Base-by-base conservation (phyloP, 2,888 invertebrate genomes). In the Andricus curvator region DNA sequence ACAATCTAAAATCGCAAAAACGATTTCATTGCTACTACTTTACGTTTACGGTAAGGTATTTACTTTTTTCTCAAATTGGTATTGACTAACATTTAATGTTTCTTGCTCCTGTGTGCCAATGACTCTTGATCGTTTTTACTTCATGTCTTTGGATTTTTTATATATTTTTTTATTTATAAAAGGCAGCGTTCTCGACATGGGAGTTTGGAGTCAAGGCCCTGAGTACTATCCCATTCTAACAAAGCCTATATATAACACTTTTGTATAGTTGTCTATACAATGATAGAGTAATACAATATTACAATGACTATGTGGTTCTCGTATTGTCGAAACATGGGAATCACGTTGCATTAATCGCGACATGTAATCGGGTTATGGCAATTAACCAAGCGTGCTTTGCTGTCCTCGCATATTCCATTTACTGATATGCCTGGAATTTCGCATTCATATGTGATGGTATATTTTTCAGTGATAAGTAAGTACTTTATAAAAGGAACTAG, bases 331-430 rank as follows among this genome's bases (percentile, higher is more conserved):
- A 65, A 78, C 81, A 78, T 84, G 84, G 77, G 84, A 81, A 85
- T 85, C 81, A 80, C 83, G 82, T 83, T 80, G 83, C 82, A 79
- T 85, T 84, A 88, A 88, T 85, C 83, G 82, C 78, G 51, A 80
- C 78, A 84, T 78, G 77, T 79, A 87, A 86, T 86, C 86, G 85
- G 85, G 83, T 87, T 87, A 86, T 84, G 79, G 84, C 85, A 88
- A 88, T 89, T 87, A 88, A 85, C 70, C 51, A 74, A 74, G 51
- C 70, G 56, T 74, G 70, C 29, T 48, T 25, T 70, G 41, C 41
- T 41, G 70, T 51, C 70, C 68, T 68, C 68, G 44, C 44, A 44
- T 44, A 41, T 68, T 20, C 6, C 9, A 37, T 9, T 37, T 37
- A 37, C 37, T 37, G 37, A 37, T 37, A 9, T 37, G 37, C 8